These are phyloP conservation scores for Selenia dentaria DNA, from an alignment of 2,888 invertebrate species.

Conservation along the genomic window DNA sequence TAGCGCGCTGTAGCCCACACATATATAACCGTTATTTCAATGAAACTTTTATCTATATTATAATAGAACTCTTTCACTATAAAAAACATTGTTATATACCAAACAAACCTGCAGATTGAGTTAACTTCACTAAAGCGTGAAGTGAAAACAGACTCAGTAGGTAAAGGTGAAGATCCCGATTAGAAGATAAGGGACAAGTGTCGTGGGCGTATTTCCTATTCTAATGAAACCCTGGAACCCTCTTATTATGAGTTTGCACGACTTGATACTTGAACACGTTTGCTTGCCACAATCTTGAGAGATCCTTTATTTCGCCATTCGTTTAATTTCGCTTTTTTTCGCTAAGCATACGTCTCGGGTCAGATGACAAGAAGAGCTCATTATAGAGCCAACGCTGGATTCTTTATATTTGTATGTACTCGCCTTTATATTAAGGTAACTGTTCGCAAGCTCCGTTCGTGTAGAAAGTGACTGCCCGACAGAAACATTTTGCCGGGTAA, in stretches of 20 bases:
- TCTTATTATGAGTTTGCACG: conserved; percentile 80
- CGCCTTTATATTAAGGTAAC: too few species aligned
- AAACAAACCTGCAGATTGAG: too few species aligned
- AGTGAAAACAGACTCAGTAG: conserved; percentile 33
- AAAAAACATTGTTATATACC: too few species aligned
- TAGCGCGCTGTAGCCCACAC: too few species aligned
- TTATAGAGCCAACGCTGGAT: conserved; percentile 23
- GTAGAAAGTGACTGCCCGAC: too few species aligned
- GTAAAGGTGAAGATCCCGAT: conserved; percentile 50
- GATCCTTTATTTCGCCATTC: conserved; percentile 61
- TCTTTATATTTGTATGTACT: not conserved
- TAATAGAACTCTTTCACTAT: too few species aligned
- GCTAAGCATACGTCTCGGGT: conserved; percentile 31
- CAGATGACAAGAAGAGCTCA: conserved; percentile 21
- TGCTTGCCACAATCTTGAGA: conserved; percentile 71
- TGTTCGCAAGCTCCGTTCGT: too few species aligned
- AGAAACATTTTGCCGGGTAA: too few species aligned
- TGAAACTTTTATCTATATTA: too few species aligned
- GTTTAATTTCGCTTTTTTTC: conserved; percentile 53
- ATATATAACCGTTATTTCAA: too few species aligned
- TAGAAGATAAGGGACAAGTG: conserved; percentile 61
- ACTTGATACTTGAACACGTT: conserved; percentile 76
- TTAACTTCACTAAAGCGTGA: too few species aligned
- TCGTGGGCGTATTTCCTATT: conserved; percentile 40
- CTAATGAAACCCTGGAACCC: conserved; percentile 53